Evolutionary conservation across 2,113 vertebrate genomes (phyloP).

Genomic region (Channa argus): DNA sequence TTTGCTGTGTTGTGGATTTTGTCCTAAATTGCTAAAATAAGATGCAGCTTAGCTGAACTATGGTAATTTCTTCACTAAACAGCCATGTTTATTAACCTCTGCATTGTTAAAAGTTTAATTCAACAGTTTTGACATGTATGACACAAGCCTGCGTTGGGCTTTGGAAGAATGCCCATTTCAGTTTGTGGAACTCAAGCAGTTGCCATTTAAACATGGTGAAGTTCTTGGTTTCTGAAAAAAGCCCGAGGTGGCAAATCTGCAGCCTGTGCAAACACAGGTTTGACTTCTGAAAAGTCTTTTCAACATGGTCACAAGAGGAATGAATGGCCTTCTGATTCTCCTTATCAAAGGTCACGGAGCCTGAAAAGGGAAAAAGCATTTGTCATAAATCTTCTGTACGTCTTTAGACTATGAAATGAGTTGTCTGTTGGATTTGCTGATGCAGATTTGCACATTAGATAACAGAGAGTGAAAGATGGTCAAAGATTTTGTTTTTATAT

Average conservation of each 20-base stretch:
- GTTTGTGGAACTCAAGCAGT: not conserved
- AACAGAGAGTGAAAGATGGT: no score
- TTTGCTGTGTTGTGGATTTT: no score
- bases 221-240: not conserved
- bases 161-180: not conserved
- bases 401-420: no score
- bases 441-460: no score
- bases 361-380: not conserved
- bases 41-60: no score
- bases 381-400: no score
- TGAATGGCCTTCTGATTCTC: not conserved
- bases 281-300: conserved; percentile 12
- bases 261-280: not conserved
- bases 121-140: not conserved
- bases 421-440: no score
- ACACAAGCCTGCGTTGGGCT: not conserved
- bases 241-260: not conserved
- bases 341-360: conserved; percentile 10
- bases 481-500: no score
- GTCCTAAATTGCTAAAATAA: no score
- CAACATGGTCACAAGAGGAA: not conserved
- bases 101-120: no score
- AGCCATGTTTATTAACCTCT: not conserved
- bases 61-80: not conserved
- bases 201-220: conserved; percentile 5